Base-by-base conservation (phyloP, 2,797 vertebrate species). In the Steatocranus sp. region DNA sequence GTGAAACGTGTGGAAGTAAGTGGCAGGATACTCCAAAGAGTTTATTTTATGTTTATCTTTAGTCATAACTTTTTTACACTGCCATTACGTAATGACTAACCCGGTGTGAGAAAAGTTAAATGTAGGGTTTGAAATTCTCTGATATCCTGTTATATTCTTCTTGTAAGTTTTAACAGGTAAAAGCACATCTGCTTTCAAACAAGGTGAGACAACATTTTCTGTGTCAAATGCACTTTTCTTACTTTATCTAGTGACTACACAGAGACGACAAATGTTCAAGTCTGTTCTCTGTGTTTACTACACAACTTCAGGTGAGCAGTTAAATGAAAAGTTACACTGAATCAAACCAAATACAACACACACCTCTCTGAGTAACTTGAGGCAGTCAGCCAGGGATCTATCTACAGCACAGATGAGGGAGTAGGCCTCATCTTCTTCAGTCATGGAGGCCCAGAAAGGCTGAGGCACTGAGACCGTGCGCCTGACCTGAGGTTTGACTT, bases 341-440 rank as follows among this genome's bases (percentile, higher is more conserved):
- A 46, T 46, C 41, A 70, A 27, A 48, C 10, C 41, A 70, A 46
- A 46, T 46, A 11, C 15, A 18, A 20, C 5, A 14, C 23, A 32
- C 84, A 99, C 98, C 97, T 97, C 91, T 30, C 95, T 90, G 1
- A 96, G 66, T 15, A 98, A 91, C 74, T 95, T 91, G 86, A 98
- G 93, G 86, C 97, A 99, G 61, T 98, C 96, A 0, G 91, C 91
- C 75, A 98, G 91, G 3, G 96, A 91, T 27, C 32, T 76, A 66
- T 96, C 92, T 17, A 97, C 96, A 25, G 94, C 96, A 2, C 8
- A 87, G 76, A 96, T 94, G 8, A 97, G 89, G 51, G 87, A 88
- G 2, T 83, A 83, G 34, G 96, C 94, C 10, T 96, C 94, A 0
- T 97, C 96, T 43, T 97, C 95, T 30, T 95, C 91, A 58, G 95